Evolutionary conservation across 2,797 vertebrate species (phyloP).

Genomic region (Lateolabrax maculatus): DNA sequence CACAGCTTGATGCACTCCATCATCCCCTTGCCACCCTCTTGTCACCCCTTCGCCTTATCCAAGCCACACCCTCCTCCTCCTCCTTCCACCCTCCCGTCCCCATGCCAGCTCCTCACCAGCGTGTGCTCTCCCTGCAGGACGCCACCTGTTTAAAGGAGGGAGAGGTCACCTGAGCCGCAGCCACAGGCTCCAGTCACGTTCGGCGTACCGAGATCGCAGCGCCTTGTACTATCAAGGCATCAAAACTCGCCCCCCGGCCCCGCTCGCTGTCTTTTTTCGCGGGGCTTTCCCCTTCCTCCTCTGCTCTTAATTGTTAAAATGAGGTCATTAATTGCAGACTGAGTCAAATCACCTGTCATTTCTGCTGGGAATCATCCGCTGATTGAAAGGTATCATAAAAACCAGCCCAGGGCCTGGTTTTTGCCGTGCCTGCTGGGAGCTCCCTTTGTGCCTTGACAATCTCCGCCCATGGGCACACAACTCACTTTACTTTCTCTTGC

Average conservation of each 20-base stretch:
- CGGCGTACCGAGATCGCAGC: not conserved
- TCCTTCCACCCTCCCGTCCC: constrained; percentile 24
- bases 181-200: constrained; percentile 45
- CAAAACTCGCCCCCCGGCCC: constrained; percentile 28
- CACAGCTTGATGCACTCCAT: constrained; percentile 83
- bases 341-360: constrained; percentile 87
- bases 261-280: constrained; percentile 41
- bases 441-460: constrained; percentile 76
- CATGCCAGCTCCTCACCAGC: constrained; percentile 46
- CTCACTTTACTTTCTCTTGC: constrained; percentile 70
- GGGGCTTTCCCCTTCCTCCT: constrained; percentile 71
- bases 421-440: constrained; percentile 76
- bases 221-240: constrained; percentile 43
- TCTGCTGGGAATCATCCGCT: constrained; percentile 81
- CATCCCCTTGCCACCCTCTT: constrained; percentile 80
- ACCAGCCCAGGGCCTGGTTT: constrained; percentile 78
- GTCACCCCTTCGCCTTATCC: constrained; percentile 65
- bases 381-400: constrained; percentile 89
- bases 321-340: constrained; percentile 86
- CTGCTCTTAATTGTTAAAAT: constrained; percentile 88
- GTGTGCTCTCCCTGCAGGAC: constrained; percentile 55
- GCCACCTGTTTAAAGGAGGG: constrained; percentile 65
- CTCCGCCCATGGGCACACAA: constrained; percentile 80
- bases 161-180: constrained; percentile 60
- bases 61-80: constrained; percentile 50